Evolutionary conservation across 2,797 vertebrate species (phyloP).

Genomic region (Botia kubotai): DNA sequence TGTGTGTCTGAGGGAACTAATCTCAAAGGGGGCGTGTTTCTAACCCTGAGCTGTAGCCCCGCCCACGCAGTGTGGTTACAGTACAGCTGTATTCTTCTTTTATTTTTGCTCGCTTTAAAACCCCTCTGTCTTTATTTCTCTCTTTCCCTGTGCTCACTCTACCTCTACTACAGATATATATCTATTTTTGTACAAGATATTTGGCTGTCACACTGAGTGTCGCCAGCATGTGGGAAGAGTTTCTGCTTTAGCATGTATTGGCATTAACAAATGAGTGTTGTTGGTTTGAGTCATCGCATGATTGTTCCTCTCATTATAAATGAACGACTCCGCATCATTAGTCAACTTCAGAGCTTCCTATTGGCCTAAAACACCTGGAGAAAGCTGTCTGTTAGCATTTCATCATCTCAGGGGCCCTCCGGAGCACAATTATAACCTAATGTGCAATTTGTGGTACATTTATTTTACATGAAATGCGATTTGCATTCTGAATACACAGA

Average conservation of each 20-base stretch:
- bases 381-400: neutral
- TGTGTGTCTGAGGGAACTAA: neutral
- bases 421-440: no score
- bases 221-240: constrained; percentile 21
- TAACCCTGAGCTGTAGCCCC: neutral
- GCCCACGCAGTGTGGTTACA: neutral
- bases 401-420: neutral
- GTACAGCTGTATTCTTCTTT: constrained; percentile 8
- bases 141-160: neutral
- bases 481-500: no score
- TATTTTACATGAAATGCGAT: no score
- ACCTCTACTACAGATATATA: neutral
- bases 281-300: neutral
- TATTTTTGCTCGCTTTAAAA: neutral
- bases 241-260: constrained; percentile 6
- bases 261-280: neutral
- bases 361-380: neutral
- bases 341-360: neutral
- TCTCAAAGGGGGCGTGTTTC: neutral
- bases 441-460: no score
- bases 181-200: neutral
- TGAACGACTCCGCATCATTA: neutral
- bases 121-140: neutral
- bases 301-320: neutral
- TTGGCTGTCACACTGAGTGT: neutral